phyloP scores from a whole-genome alignment of 2,888 invertebrate genomes.

The Torymus tubicola region DNA sequence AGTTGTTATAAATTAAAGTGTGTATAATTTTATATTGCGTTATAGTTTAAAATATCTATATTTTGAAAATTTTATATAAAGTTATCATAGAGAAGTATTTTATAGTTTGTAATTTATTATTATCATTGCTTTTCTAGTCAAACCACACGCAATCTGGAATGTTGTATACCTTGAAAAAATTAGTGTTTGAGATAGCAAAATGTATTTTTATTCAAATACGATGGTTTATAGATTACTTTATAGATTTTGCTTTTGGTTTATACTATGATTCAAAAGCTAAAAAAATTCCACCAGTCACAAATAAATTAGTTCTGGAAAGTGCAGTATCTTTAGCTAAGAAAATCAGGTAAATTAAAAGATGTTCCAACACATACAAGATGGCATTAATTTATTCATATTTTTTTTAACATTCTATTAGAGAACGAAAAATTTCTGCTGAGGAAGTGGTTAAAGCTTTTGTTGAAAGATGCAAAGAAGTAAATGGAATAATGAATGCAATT shows the following conservation, averaged over 20 bases:
- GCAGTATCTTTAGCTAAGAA: conserved; percentile 82
- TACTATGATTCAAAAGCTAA: conserved; percentile 74
- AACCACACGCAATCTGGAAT: conserved; percentile 14
- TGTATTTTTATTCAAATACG: conserved; percentile 69
- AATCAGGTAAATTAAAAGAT: conserved; percentile 78
- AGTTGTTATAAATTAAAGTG: too few species aligned
- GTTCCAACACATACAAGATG: too few species aligned
- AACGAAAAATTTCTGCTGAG: conserved; percentile 81
- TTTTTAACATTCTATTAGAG: conserved; percentile 61
- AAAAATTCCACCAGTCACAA: conserved; percentile 74
- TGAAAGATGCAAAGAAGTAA: conserved; percentile 86
- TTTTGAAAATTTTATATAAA: background rate
- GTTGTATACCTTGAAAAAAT: conserved; percentile 44
- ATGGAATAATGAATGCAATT: conserved; percentile 88
- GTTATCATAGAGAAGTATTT: background rate
- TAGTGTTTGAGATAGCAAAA: conserved; percentile 62
- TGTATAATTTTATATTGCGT: too few species aligned
- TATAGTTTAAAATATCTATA: too few species aligned
- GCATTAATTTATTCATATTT: background rate
- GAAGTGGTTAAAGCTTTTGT: conserved; percentile 86
- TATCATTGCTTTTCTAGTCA: conserved; percentile 25
- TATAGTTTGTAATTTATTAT: conserved; percentile 9
- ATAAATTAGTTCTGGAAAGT: conserved; percentile 80
- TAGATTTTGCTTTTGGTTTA: conserved; percentile 76
- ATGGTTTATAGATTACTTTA: conserved; percentile 74